These are phyloP conservation scores for Eledona agricola DNA, from an alignment of 2,888 invertebrate species.

Conservation along the genomic window DNA sequence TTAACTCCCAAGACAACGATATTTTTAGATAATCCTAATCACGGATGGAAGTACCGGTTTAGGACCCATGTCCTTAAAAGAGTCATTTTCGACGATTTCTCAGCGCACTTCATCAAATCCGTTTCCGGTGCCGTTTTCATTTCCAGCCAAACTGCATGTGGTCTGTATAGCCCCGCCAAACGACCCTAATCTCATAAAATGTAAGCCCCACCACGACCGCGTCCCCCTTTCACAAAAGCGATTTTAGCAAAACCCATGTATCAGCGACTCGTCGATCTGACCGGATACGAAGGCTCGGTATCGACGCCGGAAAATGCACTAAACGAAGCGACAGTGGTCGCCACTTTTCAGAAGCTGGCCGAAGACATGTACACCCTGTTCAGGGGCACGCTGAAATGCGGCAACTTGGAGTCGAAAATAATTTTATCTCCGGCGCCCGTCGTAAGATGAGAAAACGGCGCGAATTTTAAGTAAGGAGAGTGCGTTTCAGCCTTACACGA, in stretches of 20 bases:
- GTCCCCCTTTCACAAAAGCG: conserved; percentile 28
- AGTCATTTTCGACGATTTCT: conserved; percentile 65
- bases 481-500: conserved; percentile 60
- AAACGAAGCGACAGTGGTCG: conserved; percentile 60
- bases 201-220: conserved; percentile 45
- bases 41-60: conserved; percentile 80
- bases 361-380: conserved; percentile 79
- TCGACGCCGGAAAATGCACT: conserved; percentile 66
- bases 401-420: conserved; percentile 76
- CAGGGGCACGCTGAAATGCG: conserved; percentile 77
- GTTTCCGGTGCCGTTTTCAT: conserved; percentile 80
- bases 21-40: conserved; percentile 70
- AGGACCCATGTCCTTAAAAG: conserved; percentile 71
- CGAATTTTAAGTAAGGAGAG: not conserved
- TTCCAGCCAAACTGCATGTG: conserved; percentile 81
- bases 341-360: conserved; percentile 73
- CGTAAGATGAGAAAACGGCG: conserved; percentile 57
- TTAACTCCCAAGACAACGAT: not conserved
- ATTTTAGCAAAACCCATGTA: conserved; percentile 74
- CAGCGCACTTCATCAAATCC: conserved; percentile 62
- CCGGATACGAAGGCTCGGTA: conserved; percentile 72
- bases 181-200: conserved; percentile 67
- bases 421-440: conserved; percentile 79
- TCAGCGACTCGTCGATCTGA: conserved; percentile 82
- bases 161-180: conserved; percentile 74